phyloP scores from a whole-genome alignment of 2,113 vertebrate species.

The Erinaceus europaeus region DNA sequence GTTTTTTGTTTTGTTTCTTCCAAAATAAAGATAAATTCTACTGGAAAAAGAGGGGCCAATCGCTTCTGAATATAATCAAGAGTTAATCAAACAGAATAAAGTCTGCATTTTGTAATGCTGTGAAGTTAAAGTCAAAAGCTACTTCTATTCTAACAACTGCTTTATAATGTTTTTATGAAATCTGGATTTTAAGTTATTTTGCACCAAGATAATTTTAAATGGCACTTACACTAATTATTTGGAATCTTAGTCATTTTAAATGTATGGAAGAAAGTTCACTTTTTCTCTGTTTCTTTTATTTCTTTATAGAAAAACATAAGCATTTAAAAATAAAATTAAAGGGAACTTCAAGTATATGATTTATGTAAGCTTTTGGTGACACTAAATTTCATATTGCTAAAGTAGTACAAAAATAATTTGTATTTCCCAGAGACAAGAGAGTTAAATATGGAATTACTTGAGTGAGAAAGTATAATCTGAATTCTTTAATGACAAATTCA shows the following conservation, averaged over 20 bases:
- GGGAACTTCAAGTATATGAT: not conserved
- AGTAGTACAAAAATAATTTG: not conserved
- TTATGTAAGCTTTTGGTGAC: not conserved
- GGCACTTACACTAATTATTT: not conserved
- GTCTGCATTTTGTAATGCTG: not conserved
- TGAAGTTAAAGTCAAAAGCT: not conserved
- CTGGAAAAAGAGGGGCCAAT: not conserved
- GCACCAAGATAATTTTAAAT: not conserved
- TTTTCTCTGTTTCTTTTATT: not conserved
- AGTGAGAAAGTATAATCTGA: not conserved
- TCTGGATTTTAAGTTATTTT: constrained; percentile 1
- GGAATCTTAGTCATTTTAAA: constrained; percentile 7
- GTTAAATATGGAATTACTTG: not conserved
- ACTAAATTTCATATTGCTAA: not conserved
- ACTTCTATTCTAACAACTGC: not conserved
- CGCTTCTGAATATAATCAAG: constrained; percentile 12
- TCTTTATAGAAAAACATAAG: not conserved
- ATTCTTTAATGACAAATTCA: constrained; percentile 8
- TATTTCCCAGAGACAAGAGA: not conserved
- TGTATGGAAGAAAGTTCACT: not conserved
- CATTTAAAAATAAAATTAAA: constrained; percentile 11
- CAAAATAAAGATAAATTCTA: not conserved
- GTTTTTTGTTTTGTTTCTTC: not conserved
- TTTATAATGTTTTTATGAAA: not conserved
- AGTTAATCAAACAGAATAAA: constrained; percentile 20